phyloP scores from a whole-genome alignment of 2,797 vertebrate species.

The Halcyon leucocephala region DNA sequence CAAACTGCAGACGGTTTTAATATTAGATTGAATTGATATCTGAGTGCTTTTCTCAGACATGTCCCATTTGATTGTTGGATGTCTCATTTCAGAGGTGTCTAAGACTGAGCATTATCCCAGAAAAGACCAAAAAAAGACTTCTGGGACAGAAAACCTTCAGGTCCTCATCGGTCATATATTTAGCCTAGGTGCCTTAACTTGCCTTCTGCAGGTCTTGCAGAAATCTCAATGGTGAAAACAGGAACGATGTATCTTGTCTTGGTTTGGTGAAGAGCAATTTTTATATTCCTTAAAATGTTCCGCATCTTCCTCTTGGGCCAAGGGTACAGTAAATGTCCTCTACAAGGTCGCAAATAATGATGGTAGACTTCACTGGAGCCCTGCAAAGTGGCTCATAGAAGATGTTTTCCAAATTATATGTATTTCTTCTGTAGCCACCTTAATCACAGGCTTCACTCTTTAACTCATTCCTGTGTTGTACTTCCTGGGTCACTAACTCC shows the following conservation, averaged over 20 bases:
- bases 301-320: not conserved
- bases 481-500: not conserved
- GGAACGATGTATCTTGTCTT: rapidly evolving
- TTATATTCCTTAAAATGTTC: not conserved
- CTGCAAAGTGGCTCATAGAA: not conserved
- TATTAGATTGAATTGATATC: not conserved
- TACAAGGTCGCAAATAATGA: not conserved
- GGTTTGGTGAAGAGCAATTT: not conserved
- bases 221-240: not conserved
- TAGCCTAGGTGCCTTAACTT: not conserved
- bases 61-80: not conserved
- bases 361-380: not conserved
- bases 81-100: not conserved
- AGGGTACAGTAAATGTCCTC: not conserved
- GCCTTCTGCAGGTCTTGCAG: not conserved
- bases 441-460: not conserved
- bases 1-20: not conserved
- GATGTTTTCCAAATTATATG: not conserved
- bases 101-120: not conserved
- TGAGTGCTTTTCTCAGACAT: not conserved
- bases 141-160: not conserved
- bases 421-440: not conserved
- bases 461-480: not conserved
- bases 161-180: not conserved
- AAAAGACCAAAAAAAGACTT: not conserved